Percentiles rank a stretch among this genome's conserved stretches.
Conservation (phyloP, 2,797 vertebrate genomes). For the Threskiornis aethiopicus region DNA sequence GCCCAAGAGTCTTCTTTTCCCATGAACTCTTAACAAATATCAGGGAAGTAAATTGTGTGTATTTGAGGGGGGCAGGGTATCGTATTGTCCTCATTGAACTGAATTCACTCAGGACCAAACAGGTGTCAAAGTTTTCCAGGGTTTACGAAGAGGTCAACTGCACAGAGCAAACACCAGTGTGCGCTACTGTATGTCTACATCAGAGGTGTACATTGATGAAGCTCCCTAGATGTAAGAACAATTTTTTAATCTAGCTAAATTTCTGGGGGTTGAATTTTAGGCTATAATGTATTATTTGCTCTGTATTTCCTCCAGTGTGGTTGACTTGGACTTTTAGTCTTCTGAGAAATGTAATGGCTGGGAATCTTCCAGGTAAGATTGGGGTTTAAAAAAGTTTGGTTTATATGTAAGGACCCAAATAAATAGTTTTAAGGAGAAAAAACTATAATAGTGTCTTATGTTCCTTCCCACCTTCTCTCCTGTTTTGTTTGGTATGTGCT, state of each 20-base stretch:
- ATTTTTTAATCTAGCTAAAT: not conserved
- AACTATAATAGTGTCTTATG: not conserved
- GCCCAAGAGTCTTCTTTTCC: not conserved
- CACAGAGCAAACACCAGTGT: not conserved
- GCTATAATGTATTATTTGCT: not conserved
- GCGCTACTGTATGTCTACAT: not conserved
- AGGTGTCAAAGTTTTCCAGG: not conserved
- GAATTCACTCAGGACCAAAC: not conserved
- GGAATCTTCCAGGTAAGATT: not conserved
- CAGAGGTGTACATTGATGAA: not conserved
- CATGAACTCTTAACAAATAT: not conserved
- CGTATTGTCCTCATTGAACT: not conserved
- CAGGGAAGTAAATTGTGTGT: not conserved
- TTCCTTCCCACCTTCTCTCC: not conserved
- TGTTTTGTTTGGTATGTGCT: not conserved
- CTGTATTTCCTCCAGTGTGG: not conserved
- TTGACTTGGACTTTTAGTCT: not conserved
- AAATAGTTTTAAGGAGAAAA: not conserved
- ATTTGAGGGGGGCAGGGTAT: not conserved
- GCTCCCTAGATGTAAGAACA: not conserved
- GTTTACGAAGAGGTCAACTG: not conserved
- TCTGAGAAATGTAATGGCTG: not conserved
- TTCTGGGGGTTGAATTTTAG: not conserved
- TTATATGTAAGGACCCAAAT: not conserved
- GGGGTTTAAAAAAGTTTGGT: not conserved